Percentiles rank a stretch among this genome's conserved stretches.
phyloP scores from a whole-genome alignment of 2,113 vertebrate genomes.

The Amphilophus citrinellus region DNA sequence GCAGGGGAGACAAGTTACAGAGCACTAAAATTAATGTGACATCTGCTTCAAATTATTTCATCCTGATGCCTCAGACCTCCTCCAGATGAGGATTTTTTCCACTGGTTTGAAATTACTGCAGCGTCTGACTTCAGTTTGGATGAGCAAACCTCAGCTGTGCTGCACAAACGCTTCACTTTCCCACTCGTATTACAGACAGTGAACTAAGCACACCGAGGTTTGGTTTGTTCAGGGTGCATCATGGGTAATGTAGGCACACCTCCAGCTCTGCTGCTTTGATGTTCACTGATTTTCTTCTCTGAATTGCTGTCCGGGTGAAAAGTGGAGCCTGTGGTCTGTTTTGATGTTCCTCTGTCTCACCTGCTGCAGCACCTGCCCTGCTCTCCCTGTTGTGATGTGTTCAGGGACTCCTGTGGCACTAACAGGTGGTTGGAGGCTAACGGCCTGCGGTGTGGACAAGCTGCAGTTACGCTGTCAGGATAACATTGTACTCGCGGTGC shows the following conservation, averaged over 20 bases:
- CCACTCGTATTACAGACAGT: accelerated
- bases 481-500: not conserved
- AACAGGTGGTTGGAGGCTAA: not conserved
- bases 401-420: not conserved
- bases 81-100: not conserved
- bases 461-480: not conserved
- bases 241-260: not conserved
- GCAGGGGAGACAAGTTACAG: not conserved
- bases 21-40: not conserved
- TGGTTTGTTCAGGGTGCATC: not conserved
- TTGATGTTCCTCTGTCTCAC: no score
- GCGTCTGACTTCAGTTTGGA: not conserved
- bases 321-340: not conserved
- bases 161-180: accelerated
- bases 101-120: not conserved
- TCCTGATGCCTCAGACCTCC: not conserved
- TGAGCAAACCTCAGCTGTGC: not conserved
- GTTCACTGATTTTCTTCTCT: not conserved
- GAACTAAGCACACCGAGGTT: not conserved
- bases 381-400: not conserved
- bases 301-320: not conserved
- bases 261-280: not conserved
- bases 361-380: not conserved
- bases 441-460: not conserved
- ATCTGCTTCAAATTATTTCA: not conserved